Conservation (phyloP, 2,888 invertebrate genomes). For the Venustoraphidia nigricollis region DNA sequence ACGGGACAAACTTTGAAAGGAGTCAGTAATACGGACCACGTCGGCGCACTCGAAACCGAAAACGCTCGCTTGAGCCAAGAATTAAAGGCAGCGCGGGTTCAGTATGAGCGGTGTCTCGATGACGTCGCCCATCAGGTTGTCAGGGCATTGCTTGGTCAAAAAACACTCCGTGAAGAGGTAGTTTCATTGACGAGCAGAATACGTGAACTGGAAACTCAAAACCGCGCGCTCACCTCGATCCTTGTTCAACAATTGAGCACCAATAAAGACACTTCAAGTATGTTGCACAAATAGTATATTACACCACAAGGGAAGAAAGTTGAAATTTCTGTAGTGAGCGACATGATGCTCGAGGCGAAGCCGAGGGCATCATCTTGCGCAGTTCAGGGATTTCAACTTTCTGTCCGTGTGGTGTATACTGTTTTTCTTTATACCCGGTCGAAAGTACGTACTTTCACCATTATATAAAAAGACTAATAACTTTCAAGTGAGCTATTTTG, state of each 20-base stretch:
- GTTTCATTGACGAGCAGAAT: conserved; percentile 55
- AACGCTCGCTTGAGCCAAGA: conserved; percentile 45
- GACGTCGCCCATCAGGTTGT: conserved; percentile 75
- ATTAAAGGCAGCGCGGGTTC: conserved; percentile 48
- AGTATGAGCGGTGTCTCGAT: conserved; percentile 66
- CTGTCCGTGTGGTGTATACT: too few species aligned
- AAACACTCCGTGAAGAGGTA: conserved; percentile 68
- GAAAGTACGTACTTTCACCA: too few species aligned
- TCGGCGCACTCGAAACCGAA: conserved; percentile 40
- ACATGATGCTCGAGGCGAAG: too few species aligned
- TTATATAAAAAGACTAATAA: too few species aligned
- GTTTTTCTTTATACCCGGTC: too few species aligned
- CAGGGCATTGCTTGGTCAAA: conserved; percentile 67
- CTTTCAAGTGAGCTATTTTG: too few species aligned
- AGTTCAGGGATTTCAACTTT: too few species aligned
- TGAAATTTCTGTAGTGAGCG: too few species aligned
- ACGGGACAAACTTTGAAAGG: conserved; percentile 16
- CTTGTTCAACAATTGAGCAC: conserved; percentile 46
- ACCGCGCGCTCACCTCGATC: conserved; percentile 53
- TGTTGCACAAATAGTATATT: too few species aligned
- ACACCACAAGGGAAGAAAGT: too few species aligned
- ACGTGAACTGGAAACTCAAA: conserved; percentile 64
- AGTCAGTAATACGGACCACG: conserved; percentile 33
- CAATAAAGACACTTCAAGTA: conserved; percentile 5
- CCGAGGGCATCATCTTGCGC: too few species aligned